These are phyloP conservation scores for Operophtera brumata DNA, from an alignment of 2,888 invertebrate species.

Conservation along the genomic window DNA sequence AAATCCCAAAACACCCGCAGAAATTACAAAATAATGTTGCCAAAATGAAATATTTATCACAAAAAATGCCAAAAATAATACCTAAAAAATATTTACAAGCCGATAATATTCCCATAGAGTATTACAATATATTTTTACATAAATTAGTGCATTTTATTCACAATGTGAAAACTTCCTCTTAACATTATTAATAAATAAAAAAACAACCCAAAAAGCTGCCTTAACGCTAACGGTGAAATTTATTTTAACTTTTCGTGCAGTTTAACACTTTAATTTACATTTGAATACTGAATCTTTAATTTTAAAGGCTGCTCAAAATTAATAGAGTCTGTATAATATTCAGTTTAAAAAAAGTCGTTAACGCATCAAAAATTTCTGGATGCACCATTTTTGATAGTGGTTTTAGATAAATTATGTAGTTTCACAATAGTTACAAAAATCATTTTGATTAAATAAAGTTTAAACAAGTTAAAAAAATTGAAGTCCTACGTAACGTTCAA, in stretches of 20 bases:
- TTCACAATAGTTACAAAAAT: too few species aligned
- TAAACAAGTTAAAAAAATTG: too few species aligned
- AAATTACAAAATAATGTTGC: constrained; percentile 37
- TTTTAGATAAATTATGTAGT: too few species aligned
- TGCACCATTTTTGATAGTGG: too few species aligned
- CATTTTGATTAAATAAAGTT: too few species aligned
- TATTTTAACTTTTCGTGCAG: constrained; percentile 56
- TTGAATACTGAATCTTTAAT: constrained; percentile 21
- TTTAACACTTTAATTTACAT: constrained; percentile 42
- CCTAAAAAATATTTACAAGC: constrained; percentile 54
- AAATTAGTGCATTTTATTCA: constrained; percentile 71
- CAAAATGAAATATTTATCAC: constrained; percentile 30
- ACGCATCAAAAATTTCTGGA: too few species aligned
- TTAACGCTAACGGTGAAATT: constrained; percentile 59
- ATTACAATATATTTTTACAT: constrained; percentile 59
- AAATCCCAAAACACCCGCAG: constrained; percentile 31
- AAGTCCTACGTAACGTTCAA: background rate
- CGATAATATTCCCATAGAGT: constrained; percentile 60
- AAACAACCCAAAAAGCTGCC: constrained; percentile 44
- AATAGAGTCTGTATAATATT: too few species aligned
- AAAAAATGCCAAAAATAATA: constrained; percentile 37
- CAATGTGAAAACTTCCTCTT: constrained; percentile 58
- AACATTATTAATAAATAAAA: constrained; percentile 45
- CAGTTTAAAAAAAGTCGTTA: too few species aligned
- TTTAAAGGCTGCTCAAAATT: constrained; percentile 20